Evolutionary conservation across 1,140 invertebrate species (phyloP).

Genomic region (Pogonognathellus flavescens): DNA sequence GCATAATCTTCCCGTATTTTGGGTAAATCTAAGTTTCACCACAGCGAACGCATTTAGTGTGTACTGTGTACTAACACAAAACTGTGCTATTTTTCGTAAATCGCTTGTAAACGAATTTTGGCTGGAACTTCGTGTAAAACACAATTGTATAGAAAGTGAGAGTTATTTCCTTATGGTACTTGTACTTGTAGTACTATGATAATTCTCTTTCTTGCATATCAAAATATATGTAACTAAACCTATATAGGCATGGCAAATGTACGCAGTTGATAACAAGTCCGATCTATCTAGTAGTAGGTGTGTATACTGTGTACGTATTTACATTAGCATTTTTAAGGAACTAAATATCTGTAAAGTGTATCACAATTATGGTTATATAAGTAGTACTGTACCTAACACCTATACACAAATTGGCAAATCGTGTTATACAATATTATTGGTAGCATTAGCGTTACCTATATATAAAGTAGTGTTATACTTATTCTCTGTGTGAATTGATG

Average conservation of each 20-base stretch:
- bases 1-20: background rate
- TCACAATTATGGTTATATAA: too few species aligned
- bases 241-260: background rate
- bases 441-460: background rate
- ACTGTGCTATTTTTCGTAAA: too few species aligned
- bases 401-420: background rate
- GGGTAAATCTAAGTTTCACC: too few species aligned
- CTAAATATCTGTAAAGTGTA: too few species aligned
- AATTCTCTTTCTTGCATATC: too few species aligned
- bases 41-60: too few species aligned
- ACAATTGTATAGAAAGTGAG: background rate
- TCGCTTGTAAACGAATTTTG: background rate
- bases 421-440: background rate
- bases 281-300: too few species aligned
- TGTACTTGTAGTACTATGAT: too few species aligned
- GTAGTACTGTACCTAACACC: background rate
- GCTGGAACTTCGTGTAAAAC: background rate
- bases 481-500: background rate
- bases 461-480: slow-evolving; percentile 2
- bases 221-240: background rate
- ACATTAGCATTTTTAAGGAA: too few species aligned
- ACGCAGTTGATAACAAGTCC: background rate
- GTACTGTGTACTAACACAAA: too few species aligned
- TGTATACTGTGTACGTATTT: too few species aligned
- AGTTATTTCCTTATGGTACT: slow-evolving; percentile 24